Base-by-base conservation (phyloP, 1,140 invertebrate species). In the Agrilus planipennis region DNA sequence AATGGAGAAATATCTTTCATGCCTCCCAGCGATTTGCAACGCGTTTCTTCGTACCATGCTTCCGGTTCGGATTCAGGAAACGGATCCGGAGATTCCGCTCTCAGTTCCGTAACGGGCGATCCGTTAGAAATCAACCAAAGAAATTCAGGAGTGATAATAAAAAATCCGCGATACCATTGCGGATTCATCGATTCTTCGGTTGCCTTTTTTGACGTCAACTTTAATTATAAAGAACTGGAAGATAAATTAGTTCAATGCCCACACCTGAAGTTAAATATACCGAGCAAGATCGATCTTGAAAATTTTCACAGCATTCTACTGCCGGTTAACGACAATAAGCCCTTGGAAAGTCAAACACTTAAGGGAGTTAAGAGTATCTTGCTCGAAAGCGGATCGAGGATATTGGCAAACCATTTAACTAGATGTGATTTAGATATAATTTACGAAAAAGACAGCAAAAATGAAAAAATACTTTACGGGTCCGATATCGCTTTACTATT, bases 21-120 rank as follows among this genome's bases (percentile, higher is more conserved):
- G 14, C 40, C 54, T 14, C 50, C 54, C 36, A 55, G 55, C 5
- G 44, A 46, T 12, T 43, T 72, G 3, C 69, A 72, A 46, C 54
- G 72, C 5, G 67, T 74, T 15, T 64, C 72, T 16, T 69, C 75
- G 0, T 86, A 87, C 51, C 81, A 85, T 43, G 78, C 83, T 1
- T 86, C 83, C 29, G 84, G 84, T 1, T 87, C 84, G 1, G 86
- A 89, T 64, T 88, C 84, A 7, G 84, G 85, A 2, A 88, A 89
- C 51, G 85, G 84, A 0, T 87, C 84, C 0, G 86, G 85, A 0
- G 86, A 89, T 57, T 82, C 81, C 0, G 77, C 76, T 0, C 72
- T 81, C 39, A 80, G 77, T 51, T 79, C 76, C 10, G 73, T 73
- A 10, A 71, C 74, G 30, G 76, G 76, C 10, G 65, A 69, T 46